Evolutionary conservation across 2,797 vertebrate species (phyloP).

Genomic region (Oreochromis grahami): DNA sequence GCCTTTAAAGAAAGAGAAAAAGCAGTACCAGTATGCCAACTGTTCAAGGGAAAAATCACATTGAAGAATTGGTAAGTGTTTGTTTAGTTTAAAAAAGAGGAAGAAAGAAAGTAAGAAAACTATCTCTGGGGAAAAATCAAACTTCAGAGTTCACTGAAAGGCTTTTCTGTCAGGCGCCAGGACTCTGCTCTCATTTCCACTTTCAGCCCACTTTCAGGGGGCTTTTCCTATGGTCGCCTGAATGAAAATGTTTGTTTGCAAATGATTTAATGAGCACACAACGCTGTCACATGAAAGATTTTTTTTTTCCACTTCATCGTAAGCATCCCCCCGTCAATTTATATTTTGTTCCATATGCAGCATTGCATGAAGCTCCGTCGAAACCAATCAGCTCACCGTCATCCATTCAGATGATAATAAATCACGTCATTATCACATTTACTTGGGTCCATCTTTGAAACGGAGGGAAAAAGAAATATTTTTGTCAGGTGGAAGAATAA

Average conservation of each 20-base stretch:
- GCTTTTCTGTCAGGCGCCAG: conserved; percentile 4
- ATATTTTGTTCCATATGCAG: conserved; percentile 57
- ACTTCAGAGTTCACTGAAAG: conserved; percentile 14
- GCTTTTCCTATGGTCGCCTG: conserved; percentile 32
- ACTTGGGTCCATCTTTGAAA: conserved; percentile 64
- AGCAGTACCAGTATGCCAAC: background rate
- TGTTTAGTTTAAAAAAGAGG: background rate
- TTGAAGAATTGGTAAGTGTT: conserved; percentile 6
- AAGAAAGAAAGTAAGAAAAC: background rate
- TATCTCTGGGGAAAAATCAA: background rate
- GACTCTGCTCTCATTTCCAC: conserved; percentile 14
- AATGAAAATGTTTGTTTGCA: conserved; percentile 55
- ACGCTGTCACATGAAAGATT: conserved; percentile 70
- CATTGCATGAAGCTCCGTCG: conserved; percentile 44
- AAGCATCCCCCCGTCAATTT: conserved; percentile 61
- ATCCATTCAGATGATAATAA: conserved; percentile 60
- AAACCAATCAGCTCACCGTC: conserved; percentile 52
- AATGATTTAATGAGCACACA: conserved; percentile 65
- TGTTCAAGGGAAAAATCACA: background rate
- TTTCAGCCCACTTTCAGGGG: conserved; percentile 36
- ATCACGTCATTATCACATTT: conserved; percentile 68
- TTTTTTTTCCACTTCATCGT: background rate
- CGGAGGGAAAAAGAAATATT: conserved; percentile 42
- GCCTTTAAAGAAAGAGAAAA: background rate
- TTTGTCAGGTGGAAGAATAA: conserved; percentile 74